Evolutionary conservation across 2,797 vertebrate genomes (phyloP), one percentile per base, ranked within the genome.

Genomic region (Bovichtus variegatus): DNA sequence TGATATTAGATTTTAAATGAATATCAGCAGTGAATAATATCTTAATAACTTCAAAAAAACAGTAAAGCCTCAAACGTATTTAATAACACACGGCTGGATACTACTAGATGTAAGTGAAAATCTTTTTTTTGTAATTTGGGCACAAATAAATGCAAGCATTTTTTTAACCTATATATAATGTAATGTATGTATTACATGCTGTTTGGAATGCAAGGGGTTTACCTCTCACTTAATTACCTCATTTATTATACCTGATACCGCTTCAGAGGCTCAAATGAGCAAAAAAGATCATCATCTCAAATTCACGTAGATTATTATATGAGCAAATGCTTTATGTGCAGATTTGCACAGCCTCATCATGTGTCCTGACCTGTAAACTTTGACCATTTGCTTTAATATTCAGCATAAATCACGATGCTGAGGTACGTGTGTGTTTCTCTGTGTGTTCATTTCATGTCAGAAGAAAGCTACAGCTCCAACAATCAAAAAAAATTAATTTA

Each of bases 401-500:
- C 5, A 55, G 23, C 21, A 27, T 74, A 57, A 85, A 76, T 75
- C 34, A n/a, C 18, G 62, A 71, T 31, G 47, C 47, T 21, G 23
- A 62, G 38, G 55, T 38, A 27, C 60, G 25, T 60, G 53, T 50
- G 57, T 55, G 69, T n/a, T 19, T 67, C 9, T 63, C 11, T 27
- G 38, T 57, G 44, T 40, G 21, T 38, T 25, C 31, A 60, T 64
- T 46, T 57, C 0, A 57, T 74, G 50, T 63, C 2, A 18, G 50
- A 1, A 40, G 5, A 36, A 59, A 50, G 31, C 25, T 25, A 29
- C 31, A 69, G 50, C 13, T 60, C 16, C 9, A 38, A 60, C 4
- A 58, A 31, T 51, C 4, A 15, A 34, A 44, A n/a, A 7, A 25
- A 2, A 10, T 13, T 2, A 18, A 34, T n/a, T 44, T 43, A 4